Percentiles rank a stretch among this genome's conserved stretches.
phyloP scores from a whole-genome alignment of 2,113 vertebrate genomes.

The Tragelaphus imberbis region DNA sequence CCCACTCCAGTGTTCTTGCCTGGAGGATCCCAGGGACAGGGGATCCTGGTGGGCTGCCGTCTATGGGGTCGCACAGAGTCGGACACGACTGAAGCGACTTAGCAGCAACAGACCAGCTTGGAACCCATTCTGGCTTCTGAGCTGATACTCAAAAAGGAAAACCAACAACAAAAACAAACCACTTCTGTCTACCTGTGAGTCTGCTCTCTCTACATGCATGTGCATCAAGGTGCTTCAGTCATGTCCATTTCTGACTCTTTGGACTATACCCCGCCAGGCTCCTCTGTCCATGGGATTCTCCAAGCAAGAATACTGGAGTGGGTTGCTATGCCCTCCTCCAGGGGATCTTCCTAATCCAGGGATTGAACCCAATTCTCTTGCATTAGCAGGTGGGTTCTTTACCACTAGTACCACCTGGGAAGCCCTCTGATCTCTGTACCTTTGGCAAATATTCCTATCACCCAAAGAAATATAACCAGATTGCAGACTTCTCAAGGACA shows the following conservation, averaged over 20 bases:
- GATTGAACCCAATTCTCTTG: background rate
- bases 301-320: background rate
- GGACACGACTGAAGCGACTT: rapidly evolving
- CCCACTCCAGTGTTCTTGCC: background rate
- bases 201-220: background rate
- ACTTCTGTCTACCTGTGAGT: background rate
- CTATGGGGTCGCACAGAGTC: background rate
- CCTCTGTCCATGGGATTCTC: background rate
- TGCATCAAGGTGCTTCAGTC: background rate
- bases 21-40: background rate
- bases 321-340: background rate
- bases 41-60: background rate
- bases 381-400: background rate
- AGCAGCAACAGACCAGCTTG: background rate
- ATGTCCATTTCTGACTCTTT: background rate
- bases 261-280: background rate
- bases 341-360: background rate
- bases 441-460: background rate
- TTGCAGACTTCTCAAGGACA: background rate
- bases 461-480: background rate
- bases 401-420: background rate
- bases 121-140: background rate
- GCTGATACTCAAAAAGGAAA: background rate
- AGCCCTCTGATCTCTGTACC: background rate
- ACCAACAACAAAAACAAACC: background rate